Base-by-base conservation (phyloP, 2,113 vertebrate genomes). In the Poicephalus meyeri region DNA sequence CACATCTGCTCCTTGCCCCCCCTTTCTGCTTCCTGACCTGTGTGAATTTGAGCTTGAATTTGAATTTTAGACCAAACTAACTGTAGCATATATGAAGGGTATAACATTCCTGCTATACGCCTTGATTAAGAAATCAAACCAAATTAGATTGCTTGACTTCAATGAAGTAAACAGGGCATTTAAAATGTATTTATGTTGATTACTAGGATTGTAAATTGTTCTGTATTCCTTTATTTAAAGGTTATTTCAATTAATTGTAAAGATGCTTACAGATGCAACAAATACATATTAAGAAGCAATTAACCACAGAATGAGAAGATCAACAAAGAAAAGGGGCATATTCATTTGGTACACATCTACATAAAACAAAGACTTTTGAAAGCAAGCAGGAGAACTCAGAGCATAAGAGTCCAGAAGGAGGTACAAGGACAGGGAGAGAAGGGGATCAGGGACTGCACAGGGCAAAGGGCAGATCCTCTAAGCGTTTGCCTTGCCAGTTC, bases 121-220 rank as follows among this genome's bases (percentile, higher is more conserved):
- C 20, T 87, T n/a, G 72, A 26, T 33, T 61, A 41, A n/a, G 28
- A 91, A 84, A 85, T 76, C 39, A 94, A 89, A 88, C 5, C 4
- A 7, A 81, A 72, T 85, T 85, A 87, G 24, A 76, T 16, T 77
- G 25, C 41, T 83, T 66, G 41, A 73, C 28, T 80, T 28, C 44
- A 86, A 88, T 74, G 21, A 93, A 94, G 91, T 60, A 68, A 89
- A 71, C 10, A 64, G 17, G 8, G 10, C 12, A 71, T 88, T 87
- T 87, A 61, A 79, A 89, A 94, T 80, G 7, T 26, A 82, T 76
- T 37, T 73, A 80, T 73, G 85, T 29, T 89, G 78, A 88, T 94
- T 85, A 76, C 17, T 69, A 50, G 19, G 25, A 63, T 3, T 72
- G 11, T 25, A 95, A 80, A 84, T 61, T 76, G 29, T 58, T 93